Percentiles rank a stretch among this genome's conserved stretches.
Evolutionary conservation across 2,113 vertebrate species (phyloP).

Genomic region (Mesoclemmys tuberculata): DNA sequence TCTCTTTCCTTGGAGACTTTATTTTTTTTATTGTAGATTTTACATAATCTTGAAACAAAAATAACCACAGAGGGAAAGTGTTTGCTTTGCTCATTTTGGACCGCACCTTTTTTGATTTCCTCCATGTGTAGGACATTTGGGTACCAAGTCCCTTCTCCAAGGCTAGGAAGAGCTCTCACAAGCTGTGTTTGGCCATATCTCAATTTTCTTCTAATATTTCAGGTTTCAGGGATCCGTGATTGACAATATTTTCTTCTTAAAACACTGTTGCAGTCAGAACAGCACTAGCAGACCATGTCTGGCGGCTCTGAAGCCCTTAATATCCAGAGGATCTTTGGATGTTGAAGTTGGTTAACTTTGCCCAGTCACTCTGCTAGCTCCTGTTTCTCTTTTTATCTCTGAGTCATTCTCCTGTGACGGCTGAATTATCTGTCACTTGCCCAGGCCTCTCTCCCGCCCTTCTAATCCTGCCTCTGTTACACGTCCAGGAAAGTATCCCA

Average conservation of each 20-base stretch:
- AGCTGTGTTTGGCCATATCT: neutral
- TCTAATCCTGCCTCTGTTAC: neutral
- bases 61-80: neutral
- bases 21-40: neutral
- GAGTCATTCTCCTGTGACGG: neutral
- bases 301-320: neutral
- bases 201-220: neutral
- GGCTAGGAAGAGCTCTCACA: neutral
- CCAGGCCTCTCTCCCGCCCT: neutral
- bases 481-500: neutral
- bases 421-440: neutral
- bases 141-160: neutral
- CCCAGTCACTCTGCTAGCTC: neutral
- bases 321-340: neutral
- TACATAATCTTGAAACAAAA: neutral
- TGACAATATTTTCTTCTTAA: neutral
- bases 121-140: neutral
- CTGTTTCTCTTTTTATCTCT: neutral
- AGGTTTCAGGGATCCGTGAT: neutral
- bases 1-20: neutral
- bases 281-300: neutral
- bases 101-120: neutral
- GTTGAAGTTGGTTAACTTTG: neutral
- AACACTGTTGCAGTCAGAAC: neutral
- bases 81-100: fast-evolving